A percentile compares a stretch with the other conserved stretches of the same genome.
phyloP scores from a whole-genome alignment of 2,888 invertebrate genomes.

The Tetanocera ferruginea region DNA sequence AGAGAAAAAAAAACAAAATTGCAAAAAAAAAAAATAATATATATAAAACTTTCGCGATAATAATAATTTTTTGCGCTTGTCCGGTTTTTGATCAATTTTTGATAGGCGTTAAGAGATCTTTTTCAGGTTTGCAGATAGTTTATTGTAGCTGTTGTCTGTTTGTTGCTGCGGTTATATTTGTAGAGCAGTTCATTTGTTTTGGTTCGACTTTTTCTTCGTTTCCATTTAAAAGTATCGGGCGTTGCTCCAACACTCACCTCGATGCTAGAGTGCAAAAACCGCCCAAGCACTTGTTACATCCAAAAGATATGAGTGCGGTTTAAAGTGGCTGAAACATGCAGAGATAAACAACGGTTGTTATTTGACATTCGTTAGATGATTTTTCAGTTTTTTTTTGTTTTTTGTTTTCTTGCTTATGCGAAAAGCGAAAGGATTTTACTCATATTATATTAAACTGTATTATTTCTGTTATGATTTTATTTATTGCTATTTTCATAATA shows the following conservation, averaged over 20 bases:
- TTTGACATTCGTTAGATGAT: too few relatives aligned
- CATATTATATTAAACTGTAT: slow-evolving; percentile 28
- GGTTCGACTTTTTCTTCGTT: neutral
- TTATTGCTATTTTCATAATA: too few relatives aligned
- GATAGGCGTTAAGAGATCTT: neutral
- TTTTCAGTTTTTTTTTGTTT: neutral
- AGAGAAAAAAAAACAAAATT: too few relatives aligned
- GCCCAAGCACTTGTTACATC: neutral
- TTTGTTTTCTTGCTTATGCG: neutral
- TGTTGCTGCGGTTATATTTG: neutral
- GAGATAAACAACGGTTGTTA: too few relatives aligned
- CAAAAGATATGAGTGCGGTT: too few relatives aligned
- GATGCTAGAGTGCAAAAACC: neutral
- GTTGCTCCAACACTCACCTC: neutral
- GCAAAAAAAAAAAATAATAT: too few relatives aligned
- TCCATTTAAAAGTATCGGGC: neutral
- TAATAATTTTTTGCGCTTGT: neutral
- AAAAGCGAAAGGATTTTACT: slow-evolving; percentile 53
- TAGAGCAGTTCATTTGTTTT: slow-evolving; percentile 7
- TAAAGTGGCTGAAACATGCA: too few relatives aligned
- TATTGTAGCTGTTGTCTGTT: too few relatives aligned
- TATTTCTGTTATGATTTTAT: slow-evolving; percentile 1
- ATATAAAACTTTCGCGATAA: too few relatives aligned
- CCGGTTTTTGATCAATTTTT: slow-evolving; percentile 10
- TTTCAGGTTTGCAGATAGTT: too few relatives aligned